Conservation (phyloP, 92 coral and sea anemone genomes). For the Bergia sp. region DNA sequence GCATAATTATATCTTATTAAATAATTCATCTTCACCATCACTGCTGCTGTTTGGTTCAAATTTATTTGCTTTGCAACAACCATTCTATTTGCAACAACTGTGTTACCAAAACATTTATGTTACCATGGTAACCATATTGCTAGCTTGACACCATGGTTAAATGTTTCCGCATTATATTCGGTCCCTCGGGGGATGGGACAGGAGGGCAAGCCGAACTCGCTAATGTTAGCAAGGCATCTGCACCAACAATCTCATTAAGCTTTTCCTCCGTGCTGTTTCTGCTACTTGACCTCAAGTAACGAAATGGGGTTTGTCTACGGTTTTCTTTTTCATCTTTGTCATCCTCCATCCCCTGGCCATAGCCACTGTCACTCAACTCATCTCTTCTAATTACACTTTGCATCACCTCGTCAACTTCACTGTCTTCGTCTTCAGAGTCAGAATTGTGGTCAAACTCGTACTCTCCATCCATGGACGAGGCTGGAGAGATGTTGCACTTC, state of each 20-base stretch:
- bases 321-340: conserved; percentile 65
- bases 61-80: neutral
- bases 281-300: conserved; percentile 52
- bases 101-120: neutral
- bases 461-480: conserved; percentile 95
- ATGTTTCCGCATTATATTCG: conserved; percentile 27
- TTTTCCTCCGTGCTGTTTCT: conserved; percentile 72
- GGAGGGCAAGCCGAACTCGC: conserved; percentile 91
- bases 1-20: neutral
- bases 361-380: conserved; percentile 94
- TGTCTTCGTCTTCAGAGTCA: conserved; percentile 91
- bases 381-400: conserved; percentile 79
- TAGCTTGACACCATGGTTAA: conserved; percentile 45
- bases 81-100: neutral
- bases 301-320: conserved; percentile 14
- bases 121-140: neutral
- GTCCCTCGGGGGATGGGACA: conserved; percentile 47
- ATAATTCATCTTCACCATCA: neutral
- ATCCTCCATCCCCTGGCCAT: conserved; percentile 85
- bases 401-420: conserved; percentile 93
- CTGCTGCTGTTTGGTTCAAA: neutral
- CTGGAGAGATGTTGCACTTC: conserved; percentile 79
- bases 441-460: conserved; percentile 94
- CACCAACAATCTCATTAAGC: conserved; percentile 90
- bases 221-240: conserved; percentile 91